A percentile compares a stretch with the other conserved stretches of the same genome.
Conservation (phyloP, 1,140 invertebrate species). For the Tachypleus tridentatus region DNA sequence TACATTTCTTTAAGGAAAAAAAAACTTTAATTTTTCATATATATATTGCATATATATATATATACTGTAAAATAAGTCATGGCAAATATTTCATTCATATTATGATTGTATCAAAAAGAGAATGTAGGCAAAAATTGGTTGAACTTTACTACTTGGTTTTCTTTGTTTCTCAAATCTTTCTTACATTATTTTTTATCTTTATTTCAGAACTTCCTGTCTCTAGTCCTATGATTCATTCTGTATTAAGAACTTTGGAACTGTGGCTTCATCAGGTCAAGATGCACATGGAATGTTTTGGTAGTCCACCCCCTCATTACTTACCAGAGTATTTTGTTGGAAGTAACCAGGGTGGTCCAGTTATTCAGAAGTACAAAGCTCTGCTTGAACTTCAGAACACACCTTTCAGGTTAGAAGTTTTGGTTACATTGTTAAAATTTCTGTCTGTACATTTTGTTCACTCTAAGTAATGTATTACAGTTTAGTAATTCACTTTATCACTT, state of each 20-base stretch:
- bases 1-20: not conserved
- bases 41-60: not conserved
- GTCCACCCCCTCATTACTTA: constrained; percentile 63
- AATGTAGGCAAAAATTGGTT: too few species aligned
- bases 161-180: constrained; percentile 7
- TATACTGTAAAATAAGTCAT: not conserved
- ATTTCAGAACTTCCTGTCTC: constrained; percentile 74
- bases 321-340: constrained; percentile 63
- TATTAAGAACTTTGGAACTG: constrained; percentile 65
- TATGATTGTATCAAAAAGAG: not conserved
- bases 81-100: not conserved
- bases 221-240: constrained; percentile 83
- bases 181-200: constrained; percentile 6
- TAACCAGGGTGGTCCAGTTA: constrained; percentile 54
- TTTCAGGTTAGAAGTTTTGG: constrained; percentile 53
- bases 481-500: not conserved
- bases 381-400: constrained; percentile 90
- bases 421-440: too few species aligned
- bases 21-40: not conserved
- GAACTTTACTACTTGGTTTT: not conserved
- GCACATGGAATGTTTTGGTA: constrained; percentile 57
- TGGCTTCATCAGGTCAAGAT: constrained; percentile 75
- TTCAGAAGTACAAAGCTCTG: constrained; percentile 84
- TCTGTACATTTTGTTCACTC: too few species aligned
- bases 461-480: too few species aligned